A percentile compares a stretch with the other conserved stretches of the same genome.
phyloP scores from a whole-genome alignment of 2,113 vertebrate species.

The Hylia prasina region DNA sequence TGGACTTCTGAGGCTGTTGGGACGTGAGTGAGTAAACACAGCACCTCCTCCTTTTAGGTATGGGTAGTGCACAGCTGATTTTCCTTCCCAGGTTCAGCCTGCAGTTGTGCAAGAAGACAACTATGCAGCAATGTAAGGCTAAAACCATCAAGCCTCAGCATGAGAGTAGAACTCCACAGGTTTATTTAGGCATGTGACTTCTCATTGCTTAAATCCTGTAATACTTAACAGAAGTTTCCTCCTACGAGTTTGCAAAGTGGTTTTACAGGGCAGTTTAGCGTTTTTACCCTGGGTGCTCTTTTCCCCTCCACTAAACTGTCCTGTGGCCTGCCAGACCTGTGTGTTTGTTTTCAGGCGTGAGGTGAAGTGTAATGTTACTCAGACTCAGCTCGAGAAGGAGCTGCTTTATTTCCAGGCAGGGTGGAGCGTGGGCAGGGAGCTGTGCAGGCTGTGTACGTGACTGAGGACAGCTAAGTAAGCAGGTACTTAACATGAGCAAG shows the following conservation, averaged over 20 bases:
- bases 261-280: background rate
- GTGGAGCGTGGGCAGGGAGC: background rate
- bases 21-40: background rate
- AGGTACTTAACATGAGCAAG: slow-evolving; percentile 33
- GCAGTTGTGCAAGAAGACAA: background rate
- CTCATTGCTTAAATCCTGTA: background rate
- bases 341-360: background rate
- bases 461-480: slow-evolving; percentile 32
- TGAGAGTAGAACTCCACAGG: background rate
- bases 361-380: background rate
- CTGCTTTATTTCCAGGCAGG: background rate
- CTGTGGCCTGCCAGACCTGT: background rate
- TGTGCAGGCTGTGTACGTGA: slow-evolving; percentile 22
- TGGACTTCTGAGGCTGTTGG: background rate
- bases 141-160: background rate
- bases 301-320: background rate
- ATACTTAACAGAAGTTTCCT: background rate
- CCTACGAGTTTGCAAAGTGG: background rate
- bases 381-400: background rate
- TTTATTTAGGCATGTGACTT: background rate
- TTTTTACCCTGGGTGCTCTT: background rate
- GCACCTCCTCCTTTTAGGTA: background rate
- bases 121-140: background rate
- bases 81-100: background rate
- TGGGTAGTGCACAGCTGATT: background rate